Conservation (phyloP, 37 sponge, comb jelly and placozoan genomes). For the Chondrosia reniformis region DNA sequence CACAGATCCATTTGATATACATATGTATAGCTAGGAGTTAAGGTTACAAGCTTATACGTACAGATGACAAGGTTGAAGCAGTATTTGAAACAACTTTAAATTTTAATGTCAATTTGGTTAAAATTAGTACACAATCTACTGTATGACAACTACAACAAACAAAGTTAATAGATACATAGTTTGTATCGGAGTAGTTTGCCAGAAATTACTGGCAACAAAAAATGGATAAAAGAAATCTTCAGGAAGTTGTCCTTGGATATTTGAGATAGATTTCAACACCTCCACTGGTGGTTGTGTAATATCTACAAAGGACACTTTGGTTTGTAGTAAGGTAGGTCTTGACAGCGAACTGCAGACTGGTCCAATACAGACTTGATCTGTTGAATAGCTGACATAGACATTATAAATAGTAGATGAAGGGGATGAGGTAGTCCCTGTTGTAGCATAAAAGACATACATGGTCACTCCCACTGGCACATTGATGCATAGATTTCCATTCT, state of each 20-base stretch:
- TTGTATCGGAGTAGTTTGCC: too few relatives aligned
- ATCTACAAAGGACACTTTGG: slow-evolving; percentile 27
- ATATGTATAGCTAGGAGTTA: too few relatives aligned
- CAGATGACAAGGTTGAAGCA: too few relatives aligned
- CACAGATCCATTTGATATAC: too few relatives aligned
- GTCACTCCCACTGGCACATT: slow-evolving; percentile 11
- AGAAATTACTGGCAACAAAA: slow-evolving; percentile 23
- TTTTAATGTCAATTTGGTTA: too few relatives aligned
- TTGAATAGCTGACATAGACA: not conserved
- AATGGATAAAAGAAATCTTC: slow-evolving; percentile 55
- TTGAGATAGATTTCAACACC: slow-evolving; percentile 20
- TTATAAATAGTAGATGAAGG: not conserved
- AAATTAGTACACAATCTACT: too few relatives aligned
- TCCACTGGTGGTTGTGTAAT: slow-evolving; percentile 2
- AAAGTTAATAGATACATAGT: too few relatives aligned
- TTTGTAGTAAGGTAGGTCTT: slow-evolving; percentile 19
- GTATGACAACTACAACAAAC: too few relatives aligned
- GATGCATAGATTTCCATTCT: not conserved
- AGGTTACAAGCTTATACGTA: too few relatives aligned
- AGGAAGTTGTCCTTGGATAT: slow-evolving; percentile 25
- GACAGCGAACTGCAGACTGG: not conserved
- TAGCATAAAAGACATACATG: not conserved
- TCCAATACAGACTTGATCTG: slow-evolving; percentile 2
- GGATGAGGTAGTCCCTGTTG: slow-evolving; percentile 16
- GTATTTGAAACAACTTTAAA: too few relatives aligned